A percentile compares a stretch with the other conserved stretches of the same genome.
phyloP scores from a whole-genome alignment of 2,113 vertebrate genomes.

The Todiramphus chloris region DNA sequence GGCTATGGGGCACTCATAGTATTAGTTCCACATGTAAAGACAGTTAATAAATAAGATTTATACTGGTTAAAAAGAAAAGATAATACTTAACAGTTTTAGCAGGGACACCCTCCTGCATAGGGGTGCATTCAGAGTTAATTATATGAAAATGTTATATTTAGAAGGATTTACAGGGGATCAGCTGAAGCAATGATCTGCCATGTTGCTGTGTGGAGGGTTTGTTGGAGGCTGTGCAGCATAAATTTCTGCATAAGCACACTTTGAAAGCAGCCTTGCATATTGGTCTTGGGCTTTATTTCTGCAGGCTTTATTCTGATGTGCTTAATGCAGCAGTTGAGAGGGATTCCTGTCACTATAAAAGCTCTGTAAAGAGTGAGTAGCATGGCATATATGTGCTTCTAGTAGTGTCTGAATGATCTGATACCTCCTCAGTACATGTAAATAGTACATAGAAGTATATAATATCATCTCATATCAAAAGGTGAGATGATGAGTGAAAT shows the following conservation, averaged over 20 bases:
- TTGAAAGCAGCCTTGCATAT: background rate
- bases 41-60: background rate
- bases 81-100: background rate
- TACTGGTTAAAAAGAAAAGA: background rate
- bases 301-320: background rate
- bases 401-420: background rate
- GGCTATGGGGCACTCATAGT: background rate
- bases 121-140: background rate
- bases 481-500: background rate
- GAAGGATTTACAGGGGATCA: background rate
- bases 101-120: background rate
- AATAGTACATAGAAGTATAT: background rate
- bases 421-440: background rate
- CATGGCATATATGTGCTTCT: background rate
- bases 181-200: background rate
- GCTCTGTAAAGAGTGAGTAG: background rate
- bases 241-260: background rate
- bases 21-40: background rate
- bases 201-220: fast-evolving
- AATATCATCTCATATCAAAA: background rate
- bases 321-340: background rate
- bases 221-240: background rate
- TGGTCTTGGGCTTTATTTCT: background rate
- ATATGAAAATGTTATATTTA: background rate
- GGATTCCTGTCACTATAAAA: background rate